Base-by-base conservation (phyloP, 2,888 invertebrate genomes). In the Koerneria pararmatus region DNA sequence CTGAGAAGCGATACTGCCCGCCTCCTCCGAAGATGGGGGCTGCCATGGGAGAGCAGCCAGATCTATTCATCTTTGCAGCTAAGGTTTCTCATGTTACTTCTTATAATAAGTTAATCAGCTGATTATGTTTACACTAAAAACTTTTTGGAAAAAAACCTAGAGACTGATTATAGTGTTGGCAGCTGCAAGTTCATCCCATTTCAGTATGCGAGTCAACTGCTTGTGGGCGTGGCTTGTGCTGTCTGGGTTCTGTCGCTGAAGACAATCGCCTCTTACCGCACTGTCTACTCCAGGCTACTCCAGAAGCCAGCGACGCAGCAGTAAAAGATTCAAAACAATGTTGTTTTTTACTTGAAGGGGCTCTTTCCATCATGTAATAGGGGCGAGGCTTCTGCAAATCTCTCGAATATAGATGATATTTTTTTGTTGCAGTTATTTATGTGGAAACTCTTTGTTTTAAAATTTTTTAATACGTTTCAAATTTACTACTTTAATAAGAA, bases 211-310 rank as follows among this genome's bases (percentile, higher is more conserved):
- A 92, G 93, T 91, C 91, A 92, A 73, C 87, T 95, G 76, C 91
- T 93, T 32, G 93, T 93, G 72, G 95, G 95, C 76, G 93, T 94
- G 83, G 93, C 94, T 32, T 93, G 93, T 22, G 94, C 93, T 65
- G 92, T 94, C 69, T 95, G 95, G 95, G 93, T 95, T 84, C 93
- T 93, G 91, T 93, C 92, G 66, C 91, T 92, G 71, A 95, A 95
- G 86, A 95, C 95, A 49, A 86, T 94, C 71, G 91, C 91, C 78
- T 92, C 92, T 72, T 95, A 94, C 92, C 74, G 73, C 49, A 53
- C 11, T 6, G 37, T 27, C 6, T 53, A 53, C n/a, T 35, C 27
- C 22, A 51, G 37, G 29, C 5, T 62, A 8, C 22, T 53, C 24
- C 53, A 53, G 24, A 32, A 29, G n/a, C 41, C 8, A 27, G 31